Conservation (phyloP, 2,888 invertebrate genomes). For the Caenorhabditis macrosperma region DNA sequence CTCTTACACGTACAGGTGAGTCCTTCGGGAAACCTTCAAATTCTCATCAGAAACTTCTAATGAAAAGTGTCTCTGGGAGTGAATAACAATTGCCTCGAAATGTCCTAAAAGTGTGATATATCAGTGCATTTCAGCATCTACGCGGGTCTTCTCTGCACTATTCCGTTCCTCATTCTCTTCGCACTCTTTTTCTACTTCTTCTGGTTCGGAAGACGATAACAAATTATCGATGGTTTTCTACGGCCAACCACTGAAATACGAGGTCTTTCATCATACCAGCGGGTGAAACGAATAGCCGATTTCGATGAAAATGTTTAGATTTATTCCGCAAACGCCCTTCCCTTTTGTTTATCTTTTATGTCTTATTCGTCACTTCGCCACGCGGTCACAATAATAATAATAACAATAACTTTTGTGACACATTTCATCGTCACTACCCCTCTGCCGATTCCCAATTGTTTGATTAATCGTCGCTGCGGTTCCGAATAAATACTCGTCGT, state of each 20-base stretch:
- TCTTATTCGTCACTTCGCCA: neutral
- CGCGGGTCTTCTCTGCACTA: conserved; percentile 55
- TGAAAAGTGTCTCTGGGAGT: too few species aligned
- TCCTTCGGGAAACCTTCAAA: neutral
- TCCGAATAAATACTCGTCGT: conserved; percentile 47
- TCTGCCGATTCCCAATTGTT: conserved; percentile 14
- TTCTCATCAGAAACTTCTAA: neutral
- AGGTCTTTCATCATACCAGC: neutral
- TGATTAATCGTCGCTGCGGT: conserved; percentile 47
- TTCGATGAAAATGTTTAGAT: conserved; percentile 34
- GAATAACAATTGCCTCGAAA: too few species aligned
- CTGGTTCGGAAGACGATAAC: conserved; percentile 59
- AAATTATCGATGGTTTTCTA: neutral
- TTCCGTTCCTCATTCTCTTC: conserved; percentile 53
- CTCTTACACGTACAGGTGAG: conserved; percentile 44
- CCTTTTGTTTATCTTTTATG: conserved; percentile 37
- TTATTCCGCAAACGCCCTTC: conserved; percentile 2
- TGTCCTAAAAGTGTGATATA: too few species aligned
- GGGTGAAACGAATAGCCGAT: neutral
- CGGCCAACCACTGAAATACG: neutral
- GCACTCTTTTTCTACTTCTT: conserved; percentile 57
- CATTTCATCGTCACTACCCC: conserved; percentile 13
- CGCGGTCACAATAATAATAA: conserved; percentile 29
- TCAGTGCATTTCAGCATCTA: conserved; percentile 58
- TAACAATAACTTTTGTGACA: conserved; percentile 51